Base-by-base conservation (phyloP, 30 jellyfish, hydroid and myxozoan genomes). In the Phacellophora camtschatica region DNA sequence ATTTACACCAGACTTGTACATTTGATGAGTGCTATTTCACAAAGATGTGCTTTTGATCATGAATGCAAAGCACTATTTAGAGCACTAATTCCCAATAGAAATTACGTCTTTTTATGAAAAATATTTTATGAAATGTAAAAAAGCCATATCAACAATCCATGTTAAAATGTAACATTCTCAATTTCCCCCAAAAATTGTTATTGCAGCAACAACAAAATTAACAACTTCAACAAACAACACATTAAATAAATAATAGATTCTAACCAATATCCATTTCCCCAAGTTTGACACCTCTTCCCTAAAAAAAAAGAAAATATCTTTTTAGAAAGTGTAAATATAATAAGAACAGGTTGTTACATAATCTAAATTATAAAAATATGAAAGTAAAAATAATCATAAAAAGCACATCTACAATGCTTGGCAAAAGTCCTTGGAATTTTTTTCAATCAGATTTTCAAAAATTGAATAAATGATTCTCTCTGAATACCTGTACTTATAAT, bases 211-310 rank as follows among this genome's bases (percentile, higher is more conserved):
- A n/a, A n/a, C n/a, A n/a, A n/a, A n/a, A n/a, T n/a, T n/a, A n/a
- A n/a, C n/a, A n/a, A n/a, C n/a, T n/a, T n/a, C n/a, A n/a, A 36
- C 3, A 12, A 7, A 70, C 5, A 13, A 10, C 20, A 13, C 13
- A 10, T 10, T 11, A n/a, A 10, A 7, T 15, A 29, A n/a, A 23
- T 10, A n/a, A 10, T n/a, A 63, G 2, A 4, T n/a, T 29, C 88
- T 62, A 30, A 87, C 97, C 89, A 28, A 31, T 58, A 53, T 56
- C 87, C 49, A 87, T 78, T 30, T 87, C 97, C 16, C 97, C 97
- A 29, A 87, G 89, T 62, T 79, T 87, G 13, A 37, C 18, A 13
- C 97, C 97, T 55, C 35, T 64, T 39, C 97, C 97, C 94, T 87
- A 55, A 19, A 70, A 70, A 30, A 5, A 55, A 72, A 45, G 45